Evolutionary conservation across 2,113 vertebrate genomes (phyloP).

Genomic region (Tinamus guttatus): DNA sequence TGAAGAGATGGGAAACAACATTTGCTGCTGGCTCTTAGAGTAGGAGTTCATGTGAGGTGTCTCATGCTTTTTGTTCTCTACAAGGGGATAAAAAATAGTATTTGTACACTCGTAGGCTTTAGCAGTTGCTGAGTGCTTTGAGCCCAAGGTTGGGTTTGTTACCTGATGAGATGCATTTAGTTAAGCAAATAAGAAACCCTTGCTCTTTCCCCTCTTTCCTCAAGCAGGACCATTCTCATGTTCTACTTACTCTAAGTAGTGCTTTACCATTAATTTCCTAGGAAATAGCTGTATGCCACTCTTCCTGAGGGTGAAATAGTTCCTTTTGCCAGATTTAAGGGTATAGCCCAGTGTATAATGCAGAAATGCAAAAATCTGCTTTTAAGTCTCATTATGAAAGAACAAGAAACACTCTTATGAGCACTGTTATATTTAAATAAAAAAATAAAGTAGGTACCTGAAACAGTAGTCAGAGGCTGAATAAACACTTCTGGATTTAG

Average conservation of each 20-base stretch:
- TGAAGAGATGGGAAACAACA: rapidly evolving
- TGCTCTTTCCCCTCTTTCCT: neutral
- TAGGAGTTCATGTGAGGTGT: too few relatives aligned
- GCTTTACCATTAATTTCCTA: too few relatives aligned
- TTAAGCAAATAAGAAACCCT: neutral
- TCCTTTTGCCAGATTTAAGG: neutral
- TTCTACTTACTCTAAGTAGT: neutral
- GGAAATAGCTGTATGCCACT: rapidly evolving
- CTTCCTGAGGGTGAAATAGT: neutral
- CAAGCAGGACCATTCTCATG: neutral
- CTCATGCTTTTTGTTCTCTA: neutral
- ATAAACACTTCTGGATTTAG: too few relatives aligned
- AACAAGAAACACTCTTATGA: neutral
- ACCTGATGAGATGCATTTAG: neutral
- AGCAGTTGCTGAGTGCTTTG: neutral
- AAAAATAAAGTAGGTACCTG: neutral
- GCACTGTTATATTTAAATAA: neutral
- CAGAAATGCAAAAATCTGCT: too few relatives aligned
- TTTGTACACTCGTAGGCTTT: neutral
- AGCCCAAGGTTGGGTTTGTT: neutral
- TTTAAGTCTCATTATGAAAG: neutral
- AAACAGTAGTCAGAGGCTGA: too few relatives aligned
- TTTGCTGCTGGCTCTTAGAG: neutral
- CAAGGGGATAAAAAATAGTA: neutral
- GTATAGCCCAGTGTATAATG: too few relatives aligned